Conservation (phyloP, 2,888 invertebrate species). For the Rhopalosiphum nymphaeae region DNA sequence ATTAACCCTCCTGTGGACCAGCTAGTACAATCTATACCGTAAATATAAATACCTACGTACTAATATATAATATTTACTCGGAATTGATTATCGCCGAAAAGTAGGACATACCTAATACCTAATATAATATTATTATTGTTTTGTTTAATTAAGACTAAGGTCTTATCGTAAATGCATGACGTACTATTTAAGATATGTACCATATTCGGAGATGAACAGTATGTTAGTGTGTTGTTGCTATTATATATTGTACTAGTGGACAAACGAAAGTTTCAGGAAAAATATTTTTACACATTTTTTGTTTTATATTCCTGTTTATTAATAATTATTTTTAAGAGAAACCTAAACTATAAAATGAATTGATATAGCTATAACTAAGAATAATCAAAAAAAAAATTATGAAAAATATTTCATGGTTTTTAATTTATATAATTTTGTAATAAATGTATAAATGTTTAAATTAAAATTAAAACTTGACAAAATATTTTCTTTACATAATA, state of each 20-base stretch:
- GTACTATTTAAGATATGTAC: not conserved
- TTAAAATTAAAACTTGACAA: not conserved
- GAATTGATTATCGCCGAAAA: not conserved
- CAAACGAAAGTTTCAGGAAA: not conserved
- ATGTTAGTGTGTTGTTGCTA: not conserved
- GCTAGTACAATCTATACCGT: not conserved
- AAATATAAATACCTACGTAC: not conserved
- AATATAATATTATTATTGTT: not conserved
- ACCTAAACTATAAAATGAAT: not conserved
- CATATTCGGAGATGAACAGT: not conserved
- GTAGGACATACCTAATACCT: not conserved
- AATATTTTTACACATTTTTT: not conserved
- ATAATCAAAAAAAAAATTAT: not conserved
- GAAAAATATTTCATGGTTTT: not conserved
- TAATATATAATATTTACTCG: not conserved
- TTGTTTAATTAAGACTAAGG: not conserved
- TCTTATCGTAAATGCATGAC: not conserved
- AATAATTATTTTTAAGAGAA: not conserved
- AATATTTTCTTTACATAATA: not conserved
- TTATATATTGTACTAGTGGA: not conserved
- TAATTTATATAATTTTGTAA: not conserved
- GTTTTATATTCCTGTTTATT: accelerated
- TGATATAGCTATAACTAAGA: not conserved
- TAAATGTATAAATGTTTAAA: no score
- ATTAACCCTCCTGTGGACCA: not conserved